These are phyloP conservation scores for Dromaius novaehollandiae DNA, from an alignment of 2,113 vertebrate species.

Conservation along the genomic window DNA sequence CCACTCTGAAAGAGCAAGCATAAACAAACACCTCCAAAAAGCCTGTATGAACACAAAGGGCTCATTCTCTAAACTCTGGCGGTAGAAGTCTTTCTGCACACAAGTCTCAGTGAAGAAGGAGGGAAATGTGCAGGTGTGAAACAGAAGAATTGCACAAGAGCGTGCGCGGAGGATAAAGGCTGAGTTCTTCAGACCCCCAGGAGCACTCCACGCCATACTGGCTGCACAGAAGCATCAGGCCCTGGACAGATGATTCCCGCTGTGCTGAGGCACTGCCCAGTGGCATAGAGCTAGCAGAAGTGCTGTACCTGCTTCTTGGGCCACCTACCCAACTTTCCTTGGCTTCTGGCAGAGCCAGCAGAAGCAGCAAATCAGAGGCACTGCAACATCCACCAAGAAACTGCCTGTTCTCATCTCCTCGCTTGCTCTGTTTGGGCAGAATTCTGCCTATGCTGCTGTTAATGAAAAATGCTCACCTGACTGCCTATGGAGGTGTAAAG, in stretches of 20 bases:
- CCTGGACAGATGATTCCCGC: neutral
- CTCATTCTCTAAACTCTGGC: neutral
- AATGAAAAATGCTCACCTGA: neutral
- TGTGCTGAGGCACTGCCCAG: neutral
- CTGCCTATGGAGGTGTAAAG: neutral
- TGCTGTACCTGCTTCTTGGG: neutral
- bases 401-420: neutral
- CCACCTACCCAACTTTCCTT: neutral
- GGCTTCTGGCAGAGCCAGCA: neutral
- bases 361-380: neutral
- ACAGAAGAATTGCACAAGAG: neutral
- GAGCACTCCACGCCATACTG: neutral
- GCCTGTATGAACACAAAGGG: neutral
- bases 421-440: neutral
- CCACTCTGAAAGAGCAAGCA: neutral
- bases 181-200: neutral
- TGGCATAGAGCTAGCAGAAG: neutral
- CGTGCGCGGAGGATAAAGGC: neutral
- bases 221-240: neutral
- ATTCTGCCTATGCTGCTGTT: neutral
- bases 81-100: neutral
- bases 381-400: neutral
- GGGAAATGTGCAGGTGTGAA: neutral
- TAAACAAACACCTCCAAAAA: neutral
- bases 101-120: neutral